These are phyloP conservation scores for Gibbula magus DNA, from an alignment of 2,888 invertebrate genomes.

Conservation along the genomic window DNA sequence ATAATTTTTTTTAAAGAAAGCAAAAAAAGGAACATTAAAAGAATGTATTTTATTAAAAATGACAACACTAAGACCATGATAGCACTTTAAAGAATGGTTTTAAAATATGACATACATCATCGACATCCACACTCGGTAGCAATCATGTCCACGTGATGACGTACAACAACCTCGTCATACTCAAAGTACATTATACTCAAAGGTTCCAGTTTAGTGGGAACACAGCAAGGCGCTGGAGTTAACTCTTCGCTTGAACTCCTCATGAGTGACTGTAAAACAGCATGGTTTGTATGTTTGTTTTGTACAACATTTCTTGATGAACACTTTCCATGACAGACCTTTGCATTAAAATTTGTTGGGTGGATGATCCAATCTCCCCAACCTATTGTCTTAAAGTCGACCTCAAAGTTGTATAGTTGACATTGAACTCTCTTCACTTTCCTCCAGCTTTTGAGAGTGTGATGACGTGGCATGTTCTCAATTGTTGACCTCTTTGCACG, in stretches of 20 bases:
- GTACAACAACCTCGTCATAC: slow-evolving; percentile 68
- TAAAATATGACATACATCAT: slow-evolving; percentile 35
- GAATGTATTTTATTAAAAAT: too few species aligned
- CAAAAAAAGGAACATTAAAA: too few species aligned
- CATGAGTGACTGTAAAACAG: slow-evolving; percentile 71
- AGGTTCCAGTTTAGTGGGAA: slow-evolving; percentile 67
- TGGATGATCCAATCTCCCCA: slow-evolving; percentile 73
- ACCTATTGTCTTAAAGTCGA: slow-evolving; percentile 70
- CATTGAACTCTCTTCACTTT: slow-evolving; percentile 54
- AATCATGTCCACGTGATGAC: slow-evolving; percentile 72
- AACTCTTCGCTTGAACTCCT: slow-evolving; percentile 55
- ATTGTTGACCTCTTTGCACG: neutral
- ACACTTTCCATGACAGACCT: slow-evolving; percentile 68
- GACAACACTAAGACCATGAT: too few species aligned
- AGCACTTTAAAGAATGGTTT: too few species aligned
- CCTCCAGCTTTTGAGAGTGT: slow-evolving; percentile 41
- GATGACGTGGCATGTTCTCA: slow-evolving; percentile 20
- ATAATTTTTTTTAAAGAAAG: too few species aligned
- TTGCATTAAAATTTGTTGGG: slow-evolving; percentile 69
- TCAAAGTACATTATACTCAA: slow-evolving; percentile 73
- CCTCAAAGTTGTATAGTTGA: slow-evolving; percentile 59
- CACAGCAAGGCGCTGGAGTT: slow-evolving; percentile 70
- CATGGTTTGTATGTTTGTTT: slow-evolving; percentile 71
- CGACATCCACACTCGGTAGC: slow-evolving; percentile 70
- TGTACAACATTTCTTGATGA: slow-evolving; percentile 60